Evolutionary conservation across 1,140 invertebrate genomes (phyloP), one percentile per base, ranked within the genome.

Genomic region (Lepidurus arcticus): DNA sequence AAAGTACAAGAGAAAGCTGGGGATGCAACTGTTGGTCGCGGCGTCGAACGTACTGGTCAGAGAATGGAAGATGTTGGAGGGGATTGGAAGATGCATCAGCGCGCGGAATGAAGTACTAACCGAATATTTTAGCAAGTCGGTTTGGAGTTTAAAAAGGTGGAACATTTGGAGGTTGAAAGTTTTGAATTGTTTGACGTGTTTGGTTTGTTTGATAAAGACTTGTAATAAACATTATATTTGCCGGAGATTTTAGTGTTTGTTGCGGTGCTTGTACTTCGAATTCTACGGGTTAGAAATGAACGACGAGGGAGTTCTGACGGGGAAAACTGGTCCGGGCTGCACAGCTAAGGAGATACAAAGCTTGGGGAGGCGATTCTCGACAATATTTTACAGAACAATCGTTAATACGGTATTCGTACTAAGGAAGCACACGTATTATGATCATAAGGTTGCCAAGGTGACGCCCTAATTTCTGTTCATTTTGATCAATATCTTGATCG

Each of bases 141-240:
- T 65, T 10, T 7, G 53, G 53, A 65, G 53, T 65, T 7, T 21
- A 21, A 16, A 65, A 16, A n/a, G 53, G 21, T 7, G 53, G 13
- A 21, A 65, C 4, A 21, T 7, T 65, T 65, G 21, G 21, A 65
- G 53, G 45, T 47, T 47, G 2, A 3, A 34, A 3, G 45, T 47
- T 7, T 47, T 10, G 45, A 47, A 47, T 10, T 47, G 10, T 0
- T 47, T 47, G 16, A 21, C 13, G 53, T 65, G 53, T 65, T 65
- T 65, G 53, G 16, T 21, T 65, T 65, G 53, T 13, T n/a, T 65
- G 53, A 65, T n/a, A 65, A 65, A 21, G 21, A 65, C 53, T 65
- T 65, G 53, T 65, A 65, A 65, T 65, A 65, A 65, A 65, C 53
- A 65, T 65, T 65, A 13, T 65, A 65, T 65, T 65, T 65, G 53